Evolutionary conservation across 1,140 invertebrate genomes (phyloP).

Genomic region (Campoletis sonorensis): DNA sequence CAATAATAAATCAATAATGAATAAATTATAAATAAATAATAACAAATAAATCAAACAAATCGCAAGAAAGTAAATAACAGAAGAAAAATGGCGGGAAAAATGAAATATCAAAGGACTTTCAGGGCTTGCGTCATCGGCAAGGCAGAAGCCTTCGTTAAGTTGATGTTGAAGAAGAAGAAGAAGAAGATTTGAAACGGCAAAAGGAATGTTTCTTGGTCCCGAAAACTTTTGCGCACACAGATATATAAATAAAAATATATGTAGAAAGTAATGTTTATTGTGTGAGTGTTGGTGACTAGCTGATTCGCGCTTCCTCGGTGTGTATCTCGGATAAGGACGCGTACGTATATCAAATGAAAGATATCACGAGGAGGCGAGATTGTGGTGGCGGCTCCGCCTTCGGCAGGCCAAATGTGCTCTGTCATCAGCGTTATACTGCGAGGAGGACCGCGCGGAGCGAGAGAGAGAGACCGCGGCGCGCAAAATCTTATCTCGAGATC

Average conservation of each 20-base stretch:
- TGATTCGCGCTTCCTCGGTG: conserved; percentile 38
- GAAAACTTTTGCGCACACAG: background rate
- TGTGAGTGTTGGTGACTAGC: too few species aligned
- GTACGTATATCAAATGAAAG: conserved; percentile 56
- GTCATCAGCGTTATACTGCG: conserved; percentile 49
- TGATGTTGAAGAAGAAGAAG: conserved; percentile 18
- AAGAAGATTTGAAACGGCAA: background rate
- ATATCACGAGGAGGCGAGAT: conserved; percentile 55
- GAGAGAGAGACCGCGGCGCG: conserved; percentile 27
- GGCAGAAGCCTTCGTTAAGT: conserved; percentile 28
- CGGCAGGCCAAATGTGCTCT: conserved; percentile 54
- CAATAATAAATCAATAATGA: too few species aligned
- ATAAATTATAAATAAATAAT: too few species aligned
- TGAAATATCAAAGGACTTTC: background rate
- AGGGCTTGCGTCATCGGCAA: conserved; percentile 28
- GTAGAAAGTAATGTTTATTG: too few species aligned
- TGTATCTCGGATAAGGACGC: conserved; percentile 52
- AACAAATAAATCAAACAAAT: too few species aligned
- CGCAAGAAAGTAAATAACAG: background rate
- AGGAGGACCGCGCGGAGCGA: background rate
- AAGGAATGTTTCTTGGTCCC: conserved; percentile 27
- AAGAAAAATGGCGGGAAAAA: background rate
- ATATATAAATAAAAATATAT: too few species aligned
- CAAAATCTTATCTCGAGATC: conserved; percentile 46
- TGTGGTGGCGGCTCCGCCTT: conserved; percentile 48